These are phyloP conservation scores for Dasyprocta punctata DNA, from an alignment of 2,113 vertebrate species.

Conservation along the genomic window DNA sequence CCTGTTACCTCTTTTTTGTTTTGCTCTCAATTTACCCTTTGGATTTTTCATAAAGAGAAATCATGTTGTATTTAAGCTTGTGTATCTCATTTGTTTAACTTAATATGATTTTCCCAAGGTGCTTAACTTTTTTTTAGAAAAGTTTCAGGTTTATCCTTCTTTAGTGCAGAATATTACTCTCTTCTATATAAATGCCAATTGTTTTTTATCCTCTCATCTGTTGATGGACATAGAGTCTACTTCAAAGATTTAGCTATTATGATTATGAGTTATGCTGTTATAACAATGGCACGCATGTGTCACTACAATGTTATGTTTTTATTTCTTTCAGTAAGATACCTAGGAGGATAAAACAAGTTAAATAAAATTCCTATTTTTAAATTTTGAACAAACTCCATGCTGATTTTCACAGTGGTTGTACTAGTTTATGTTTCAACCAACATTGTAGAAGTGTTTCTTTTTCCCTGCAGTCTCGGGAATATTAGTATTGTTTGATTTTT, in stretches of 20 bases:
- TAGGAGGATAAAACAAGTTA: neutral
- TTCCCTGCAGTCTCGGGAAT: neutral
- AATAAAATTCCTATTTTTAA: neutral
- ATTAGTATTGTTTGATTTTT: neutral
- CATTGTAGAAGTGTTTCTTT: neutral
- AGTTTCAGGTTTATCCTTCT: too few relatives aligned
- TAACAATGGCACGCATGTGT: neutral
- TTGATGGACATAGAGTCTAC: neutral
- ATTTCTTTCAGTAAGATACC: neutral
- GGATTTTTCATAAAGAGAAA: too few relatives aligned
- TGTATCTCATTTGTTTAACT: too few relatives aligned
- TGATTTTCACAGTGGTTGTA: neutral
- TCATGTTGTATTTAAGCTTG: too few relatives aligned
- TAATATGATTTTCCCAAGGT: too few relatives aligned
- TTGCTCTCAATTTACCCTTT: too few relatives aligned
- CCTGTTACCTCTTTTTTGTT: too few relatives aligned
- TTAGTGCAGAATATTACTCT: too few relatives aligned
- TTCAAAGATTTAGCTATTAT: neutral
- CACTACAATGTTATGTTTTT: neutral
- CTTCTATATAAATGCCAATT: too few relatives aligned
- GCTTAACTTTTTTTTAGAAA: too few relatives aligned
- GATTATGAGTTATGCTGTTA: neutral
- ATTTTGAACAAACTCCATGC: neutral
- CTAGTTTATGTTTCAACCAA: neutral
- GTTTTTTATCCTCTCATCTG: too few relatives aligned